Conservation (phyloP, 2,113 vertebrate genomes). For the Hippocampus mohnikei region DNA sequence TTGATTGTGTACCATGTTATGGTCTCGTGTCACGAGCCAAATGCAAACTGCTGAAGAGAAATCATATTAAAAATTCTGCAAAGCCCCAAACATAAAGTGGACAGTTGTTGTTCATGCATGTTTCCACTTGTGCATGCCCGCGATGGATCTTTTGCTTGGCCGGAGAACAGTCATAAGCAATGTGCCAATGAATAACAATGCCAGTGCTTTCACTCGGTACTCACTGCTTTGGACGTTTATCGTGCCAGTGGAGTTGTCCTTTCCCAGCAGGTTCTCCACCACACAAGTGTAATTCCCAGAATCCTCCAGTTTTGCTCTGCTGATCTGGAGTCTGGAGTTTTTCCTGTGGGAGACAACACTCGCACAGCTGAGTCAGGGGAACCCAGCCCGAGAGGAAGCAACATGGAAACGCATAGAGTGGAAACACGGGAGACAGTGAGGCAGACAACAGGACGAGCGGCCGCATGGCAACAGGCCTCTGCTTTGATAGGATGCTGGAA, state of each 20-base stretch:
- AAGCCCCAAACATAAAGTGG: slow-evolving; percentile 36
- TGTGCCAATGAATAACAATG: slow-evolving; percentile 20
- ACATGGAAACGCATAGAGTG: slow-evolving; percentile 57
- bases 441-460: slow-evolving; percentile 34
- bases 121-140: slow-evolving; percentile 43
- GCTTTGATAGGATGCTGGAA: slow-evolving; percentile 9
- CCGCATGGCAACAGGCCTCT: slow-evolving; percentile 39
- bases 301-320: slow-evolving; percentile 86
- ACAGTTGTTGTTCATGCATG: slow-evolving; percentile 61
- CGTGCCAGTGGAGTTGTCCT: slow-evolving; percentile 83
- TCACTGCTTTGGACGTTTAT: slow-evolving; percentile 94
- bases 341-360: slow-evolving; percentile 80
- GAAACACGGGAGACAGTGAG: slow-evolving; percentile 43
- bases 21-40: background rate
- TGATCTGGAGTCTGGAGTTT: slow-evolving; percentile 94
- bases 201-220: slow-evolving; percentile 63
- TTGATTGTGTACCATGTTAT: background rate
- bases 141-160: slow-evolving; percentile 54
- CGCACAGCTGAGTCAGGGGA: slow-evolving; percentile 67
- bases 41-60: background rate
- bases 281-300: slow-evolving; percentile 97
- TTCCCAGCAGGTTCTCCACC: slow-evolving; percentile 89
- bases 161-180: slow-evolving; percentile 44
- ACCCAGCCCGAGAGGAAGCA: slow-evolving; percentile 52
- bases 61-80: slow-evolving; percentile 15